Percentiles rank a stretch among this genome's conserved stretches.
Conservation (phyloP, 2,113 vertebrate genomes). For the Engystomops pustulosus region DNA sequence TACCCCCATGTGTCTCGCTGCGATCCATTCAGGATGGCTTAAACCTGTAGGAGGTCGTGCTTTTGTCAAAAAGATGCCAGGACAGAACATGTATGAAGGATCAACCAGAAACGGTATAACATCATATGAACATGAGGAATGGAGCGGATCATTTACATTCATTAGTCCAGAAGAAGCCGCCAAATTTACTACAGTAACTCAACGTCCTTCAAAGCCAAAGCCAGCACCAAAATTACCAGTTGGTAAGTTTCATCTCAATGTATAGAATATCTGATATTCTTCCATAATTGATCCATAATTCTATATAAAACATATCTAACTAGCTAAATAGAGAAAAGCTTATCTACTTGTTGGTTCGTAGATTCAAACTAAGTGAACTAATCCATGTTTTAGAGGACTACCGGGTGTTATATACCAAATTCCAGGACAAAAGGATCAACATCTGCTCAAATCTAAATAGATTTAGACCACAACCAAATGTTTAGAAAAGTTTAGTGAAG, state of each 20-base stretch:
- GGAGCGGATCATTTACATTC: slow-evolving; percentile 6
- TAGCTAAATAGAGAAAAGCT: too few species aligned
- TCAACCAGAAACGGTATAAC: slow-evolving; percentile 2
- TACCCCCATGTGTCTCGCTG: slow-evolving; percentile 14
- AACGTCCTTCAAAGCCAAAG: neutral
- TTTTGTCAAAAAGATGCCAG: neutral
- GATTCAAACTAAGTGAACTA: too few species aligned
- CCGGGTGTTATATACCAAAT: too few species aligned
- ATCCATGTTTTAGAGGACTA: too few species aligned
- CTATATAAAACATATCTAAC: too few species aligned
- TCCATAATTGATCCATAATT: neutral
- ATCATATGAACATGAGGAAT: neutral
- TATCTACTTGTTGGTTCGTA: too few species aligned
- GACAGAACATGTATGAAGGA: neutral
- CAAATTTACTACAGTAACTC: neutral
- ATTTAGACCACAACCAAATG: too few species aligned
- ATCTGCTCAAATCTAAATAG: too few species aligned
- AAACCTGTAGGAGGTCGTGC: neutral
- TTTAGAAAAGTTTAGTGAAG: too few species aligned
- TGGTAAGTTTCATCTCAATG: neutral
- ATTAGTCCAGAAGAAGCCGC: slow-evolving; percentile 4
- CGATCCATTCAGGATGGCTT: slow-evolving; percentile 1
- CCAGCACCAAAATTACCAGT: neutral
- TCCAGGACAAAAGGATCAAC: too few species aligned
- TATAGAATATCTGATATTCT: too few species aligned